Evolutionary conservation across 2,888 invertebrate genomes (phyloP).

Genomic region (Pachliopta kotzebuea): DNA sequence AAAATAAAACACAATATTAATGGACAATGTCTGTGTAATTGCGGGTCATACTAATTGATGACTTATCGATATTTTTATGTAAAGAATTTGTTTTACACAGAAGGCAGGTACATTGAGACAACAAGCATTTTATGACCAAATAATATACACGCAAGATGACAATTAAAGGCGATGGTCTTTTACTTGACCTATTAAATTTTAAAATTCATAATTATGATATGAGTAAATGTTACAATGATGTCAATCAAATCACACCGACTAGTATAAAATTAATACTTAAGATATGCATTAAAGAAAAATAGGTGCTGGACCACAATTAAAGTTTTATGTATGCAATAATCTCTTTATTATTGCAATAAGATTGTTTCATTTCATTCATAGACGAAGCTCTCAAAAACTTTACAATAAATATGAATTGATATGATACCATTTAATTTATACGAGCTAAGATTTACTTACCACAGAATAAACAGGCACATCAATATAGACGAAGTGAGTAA

Average conservation of each 20-base stretch:
- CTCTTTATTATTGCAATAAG: slow-evolving; percentile 5
- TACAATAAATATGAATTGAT: slow-evolving; percentile 29
- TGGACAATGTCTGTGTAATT: slow-evolving; percentile 63
- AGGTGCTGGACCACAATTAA: slow-evolving; percentile 34
- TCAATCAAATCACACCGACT: slow-evolving; percentile 38
- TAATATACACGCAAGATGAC: slow-evolving; percentile 21
- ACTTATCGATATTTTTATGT: slow-evolving; percentile 44
- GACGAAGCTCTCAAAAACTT: slow-evolving; percentile 31
- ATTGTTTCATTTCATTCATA: slow-evolving; percentile 11
- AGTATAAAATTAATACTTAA: slow-evolving; percentile 39
- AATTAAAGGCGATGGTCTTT: slow-evolving; percentile 23
- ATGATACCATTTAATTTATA: slow-evolving; percentile 29
- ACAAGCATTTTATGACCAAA: slow-evolving; percentile 21
- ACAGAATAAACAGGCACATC: slow-evolving; percentile 33
- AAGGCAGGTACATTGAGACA: slow-evolving; percentile 32
- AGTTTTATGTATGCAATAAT: slow-evolving; percentile 13
- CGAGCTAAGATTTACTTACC: slow-evolving; percentile 21
- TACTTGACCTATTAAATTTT: slow-evolving; percentile 10
- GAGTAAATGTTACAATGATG: slow-evolving; percentile 20
- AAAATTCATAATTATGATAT: slow-evolving; percentile 22
- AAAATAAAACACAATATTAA: slow-evolving; percentile 63
- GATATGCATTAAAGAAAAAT: slow-evolving; percentile 37
- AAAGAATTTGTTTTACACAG: slow-evolving; percentile 40
- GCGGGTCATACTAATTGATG: slow-evolving; percentile 46
- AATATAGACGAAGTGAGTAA: slow-evolving; percentile 42